These are phyloP conservation scores for Noctua comes DNA, from an alignment of 2,888 invertebrate species.

Conservation along the genomic window DNA sequence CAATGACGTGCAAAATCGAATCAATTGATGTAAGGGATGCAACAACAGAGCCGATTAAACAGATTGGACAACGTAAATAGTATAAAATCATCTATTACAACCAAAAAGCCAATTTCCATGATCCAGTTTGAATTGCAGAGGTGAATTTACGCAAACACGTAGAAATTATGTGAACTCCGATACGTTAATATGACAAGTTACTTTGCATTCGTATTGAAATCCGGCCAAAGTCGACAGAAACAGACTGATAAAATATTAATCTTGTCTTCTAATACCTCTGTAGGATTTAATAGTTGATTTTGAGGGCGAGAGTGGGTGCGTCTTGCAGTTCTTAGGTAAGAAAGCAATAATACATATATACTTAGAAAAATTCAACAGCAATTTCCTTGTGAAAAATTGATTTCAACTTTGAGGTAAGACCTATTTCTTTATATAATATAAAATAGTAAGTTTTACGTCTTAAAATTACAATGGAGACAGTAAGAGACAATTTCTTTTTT, in stretches of 20 bases:
- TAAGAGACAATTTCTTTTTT: not conserved
- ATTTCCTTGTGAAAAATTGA: too few species aligned
- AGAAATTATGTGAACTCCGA: constrained; percentile 29
- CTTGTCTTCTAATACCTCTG: constrained; percentile 20
- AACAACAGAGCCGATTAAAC: constrained; percentile 3
- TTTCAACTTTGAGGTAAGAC: not conserved
- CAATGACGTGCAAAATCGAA: not conserved
- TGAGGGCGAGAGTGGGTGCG: not conserved
- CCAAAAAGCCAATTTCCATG: constrained; percentile 14
- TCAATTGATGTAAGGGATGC: not conserved
- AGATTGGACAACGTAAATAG: constrained; percentile 10
- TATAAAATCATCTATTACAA: constrained; percentile 16
- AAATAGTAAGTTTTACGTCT: not conserved
- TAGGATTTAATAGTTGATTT: constrained; percentile 13
- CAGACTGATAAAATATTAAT: constrained; percentile 18
- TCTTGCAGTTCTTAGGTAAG: not conserved
- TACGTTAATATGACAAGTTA: constrained; percentile 28
- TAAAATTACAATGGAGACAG: not conserved
- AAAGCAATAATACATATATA: not conserved
- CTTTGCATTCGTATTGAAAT: constrained; percentile 37
- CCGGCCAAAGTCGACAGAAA: constrained; percentile 45
- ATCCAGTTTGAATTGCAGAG: constrained; percentile 9
- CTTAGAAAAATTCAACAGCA: too few species aligned
- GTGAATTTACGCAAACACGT: constrained; percentile 38
- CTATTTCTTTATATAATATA: not conserved